A percentile compares a stretch with the other conserved stretches of the same genome.
phyloP scores from a whole-genome alignment of 1,140 invertebrate genomes.

The Venturia canescens region DNA sequence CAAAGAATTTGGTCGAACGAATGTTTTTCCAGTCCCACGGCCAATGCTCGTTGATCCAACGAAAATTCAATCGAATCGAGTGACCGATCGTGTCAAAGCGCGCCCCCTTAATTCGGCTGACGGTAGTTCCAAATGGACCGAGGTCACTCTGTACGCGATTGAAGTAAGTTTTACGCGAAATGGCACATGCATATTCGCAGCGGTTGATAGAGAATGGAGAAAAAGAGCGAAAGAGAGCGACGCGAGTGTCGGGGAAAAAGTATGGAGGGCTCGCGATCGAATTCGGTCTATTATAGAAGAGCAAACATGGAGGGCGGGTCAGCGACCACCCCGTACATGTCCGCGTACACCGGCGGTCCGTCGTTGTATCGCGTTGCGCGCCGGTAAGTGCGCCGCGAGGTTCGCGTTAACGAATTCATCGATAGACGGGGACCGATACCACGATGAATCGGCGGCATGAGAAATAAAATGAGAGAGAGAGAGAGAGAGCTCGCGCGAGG shows the following conservation, averaged over 20 bases:
- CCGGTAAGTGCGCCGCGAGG: conserved; percentile 4
- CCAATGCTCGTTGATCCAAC: no score
- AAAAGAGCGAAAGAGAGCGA: conserved; percentile 49
- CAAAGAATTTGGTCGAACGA: no score
- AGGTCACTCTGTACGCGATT: no score
- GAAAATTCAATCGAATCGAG: no score
- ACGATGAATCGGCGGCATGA: not conserved
- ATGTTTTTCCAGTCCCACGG: no score
- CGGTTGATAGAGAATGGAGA: conserved; percentile 13
- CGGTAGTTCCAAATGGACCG: no score
- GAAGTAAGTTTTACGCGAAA: not conserved
- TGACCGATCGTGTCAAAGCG: no score
- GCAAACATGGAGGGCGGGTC: conserved; percentile 69
- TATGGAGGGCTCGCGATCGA: conserved; percentile 70
- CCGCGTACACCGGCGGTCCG: conserved; percentile 11
- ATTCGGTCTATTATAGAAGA: conserved; percentile 76
- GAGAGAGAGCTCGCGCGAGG: conserved; percentile 26
- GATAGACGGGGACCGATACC: not conserved
- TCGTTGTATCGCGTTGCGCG: not conserved
- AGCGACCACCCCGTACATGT: conserved; percentile 67
- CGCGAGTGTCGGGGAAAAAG: conserved; percentile 47
- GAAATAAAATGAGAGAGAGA: conserved; percentile 27
- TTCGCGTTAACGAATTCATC: conserved; percentile 24
- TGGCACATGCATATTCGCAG: not conserved
- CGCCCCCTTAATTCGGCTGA: no score